Conservation (phyloP, 2,888 invertebrate species). For the Sicus ferrugineus region DNA sequence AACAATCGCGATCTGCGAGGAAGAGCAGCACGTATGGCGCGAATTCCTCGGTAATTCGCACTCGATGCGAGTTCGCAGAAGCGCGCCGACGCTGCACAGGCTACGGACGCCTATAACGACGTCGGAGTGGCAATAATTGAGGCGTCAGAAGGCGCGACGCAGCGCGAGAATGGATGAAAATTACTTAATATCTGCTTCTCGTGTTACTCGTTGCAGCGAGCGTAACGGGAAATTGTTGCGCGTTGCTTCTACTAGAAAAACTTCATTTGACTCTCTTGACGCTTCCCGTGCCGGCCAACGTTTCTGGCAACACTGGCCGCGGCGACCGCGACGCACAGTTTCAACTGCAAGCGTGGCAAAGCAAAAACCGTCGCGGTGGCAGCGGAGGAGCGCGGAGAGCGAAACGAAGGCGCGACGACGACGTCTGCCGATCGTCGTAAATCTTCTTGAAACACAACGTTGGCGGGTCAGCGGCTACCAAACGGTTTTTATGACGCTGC, state of each 20-base stretch:
- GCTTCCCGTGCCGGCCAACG: no score
- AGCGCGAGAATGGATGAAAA: neutral
- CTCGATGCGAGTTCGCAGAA: constrained; percentile 16
- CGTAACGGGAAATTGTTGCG: neutral
- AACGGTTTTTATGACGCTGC: no score
- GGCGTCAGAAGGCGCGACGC: neutral
- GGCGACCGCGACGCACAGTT: no score
- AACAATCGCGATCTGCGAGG: neutral
- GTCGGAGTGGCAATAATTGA: constrained; percentile 24
- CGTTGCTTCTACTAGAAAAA: neutral
- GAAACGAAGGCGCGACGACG: constrained; percentile 36
- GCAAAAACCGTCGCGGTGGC: no score
- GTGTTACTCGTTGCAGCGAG: no score
- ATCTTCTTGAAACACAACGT: constrained; percentile 60
- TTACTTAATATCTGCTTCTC: neutral
- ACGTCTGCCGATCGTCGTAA: constrained; percentile 47
- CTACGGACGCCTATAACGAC: constrained; percentile 9
- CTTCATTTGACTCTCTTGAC: no score
- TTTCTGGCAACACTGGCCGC: no score
- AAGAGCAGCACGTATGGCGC: neutral
- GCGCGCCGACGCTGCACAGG: neutral
- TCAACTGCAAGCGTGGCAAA: no score
- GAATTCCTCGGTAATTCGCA: constrained; percentile 29
- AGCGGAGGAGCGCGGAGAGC: no score
- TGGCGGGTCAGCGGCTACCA: constrained; percentile 59